Evolutionary conservation across 2,113 vertebrate genomes (phyloP), one percentile per base, ranked within the genome.

Genomic region (Spea multiplicata): DNA sequence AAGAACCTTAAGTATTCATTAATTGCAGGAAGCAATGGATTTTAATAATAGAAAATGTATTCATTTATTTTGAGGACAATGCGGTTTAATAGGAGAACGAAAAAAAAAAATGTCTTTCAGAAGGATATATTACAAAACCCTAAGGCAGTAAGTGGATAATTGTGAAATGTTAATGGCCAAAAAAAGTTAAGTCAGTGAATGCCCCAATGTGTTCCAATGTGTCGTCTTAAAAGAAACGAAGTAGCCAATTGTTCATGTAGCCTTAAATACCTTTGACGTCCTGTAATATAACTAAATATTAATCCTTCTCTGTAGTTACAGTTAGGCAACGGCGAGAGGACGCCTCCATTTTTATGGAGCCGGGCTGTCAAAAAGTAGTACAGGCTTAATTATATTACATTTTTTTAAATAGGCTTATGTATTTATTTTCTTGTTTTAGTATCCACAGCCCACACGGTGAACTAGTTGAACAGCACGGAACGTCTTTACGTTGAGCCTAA

Each of bases 21-120:
- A 14, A 64, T 71, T 78, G 59, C 45, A 50, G 57, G 10, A 7
- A 78, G 46, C 46, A 17, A 64, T 12, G n/a, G 50, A 55, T 45
- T 66, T 52, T 66, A 8, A 75, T 52, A 66, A 14, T 46, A 12
- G 17, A 9, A 44, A 17, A 17, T 69, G 45, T 59, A 57, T 69
- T 76, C 14, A 76, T 69, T 68, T 48, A 75, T 55, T 5, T 65
- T 55, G 47, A 44, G 67, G 8, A 70, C 48, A 70, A 70, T n/a
- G 67, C 14, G 8, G 10, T 5, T 69, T 6, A 76, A 69, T 53
- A 7, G 17, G 16, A 76, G 30, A 30, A 30, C 30, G 30, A 30
- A 30, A 30, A 30, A 30, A 53, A 46, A 65, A 14, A n/a, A n/a
- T 45, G 10, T 65, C 45, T 50, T 66, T 53, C 30, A 49, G n/a